These are phyloP conservation scores for Troides oblongomaculatus DNA, from an alignment of 2,888 invertebrate genomes.

Conservation along the genomic window DNA sequence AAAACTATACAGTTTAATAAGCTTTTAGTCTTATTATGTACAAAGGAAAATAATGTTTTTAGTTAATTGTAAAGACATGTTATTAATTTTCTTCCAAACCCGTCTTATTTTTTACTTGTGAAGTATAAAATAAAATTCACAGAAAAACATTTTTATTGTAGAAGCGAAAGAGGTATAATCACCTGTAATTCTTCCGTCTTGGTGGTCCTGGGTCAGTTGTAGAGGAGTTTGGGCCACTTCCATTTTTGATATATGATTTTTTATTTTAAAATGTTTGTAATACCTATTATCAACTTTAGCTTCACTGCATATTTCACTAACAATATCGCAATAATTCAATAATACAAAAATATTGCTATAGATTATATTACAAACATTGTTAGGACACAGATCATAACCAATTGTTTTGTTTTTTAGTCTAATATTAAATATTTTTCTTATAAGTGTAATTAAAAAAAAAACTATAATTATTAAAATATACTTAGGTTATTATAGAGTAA, in stretches of 20 bases:
- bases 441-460: neutral
- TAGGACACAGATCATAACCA: neutral
- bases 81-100: too few relatives aligned
- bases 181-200: slow-evolving; percentile 67
- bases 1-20: too few relatives aligned
- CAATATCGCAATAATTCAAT: neutral
- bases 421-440: neutral
- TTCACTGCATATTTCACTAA: slow-evolving; percentile 14
- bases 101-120: too few relatives aligned
- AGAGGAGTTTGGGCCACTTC: slow-evolving; percentile 74
- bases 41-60: too few relatives aligned
- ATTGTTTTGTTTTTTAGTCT: neutral
- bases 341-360: neutral
- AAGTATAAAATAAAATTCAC: too few relatives aligned
- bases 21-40: too few relatives aligned
- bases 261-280: neutral
- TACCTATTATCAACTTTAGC: neutral
- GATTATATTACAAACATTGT: neutral
- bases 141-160: too few relatives aligned
- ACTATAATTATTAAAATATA: neutral
- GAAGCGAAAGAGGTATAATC: too few relatives aligned
- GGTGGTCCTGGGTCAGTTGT: slow-evolving; percentile 70
- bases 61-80: too few relatives aligned
- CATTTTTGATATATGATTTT: slow-evolving; percentile 46
- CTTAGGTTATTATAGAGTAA: slow-evolving; percentile 1